A percentile compares a stretch with the other conserved stretches of the same genome.
phyloP scores from a whole-genome alignment of 2,888 invertebrate species.

The Ferdinandea cuprea region DNA sequence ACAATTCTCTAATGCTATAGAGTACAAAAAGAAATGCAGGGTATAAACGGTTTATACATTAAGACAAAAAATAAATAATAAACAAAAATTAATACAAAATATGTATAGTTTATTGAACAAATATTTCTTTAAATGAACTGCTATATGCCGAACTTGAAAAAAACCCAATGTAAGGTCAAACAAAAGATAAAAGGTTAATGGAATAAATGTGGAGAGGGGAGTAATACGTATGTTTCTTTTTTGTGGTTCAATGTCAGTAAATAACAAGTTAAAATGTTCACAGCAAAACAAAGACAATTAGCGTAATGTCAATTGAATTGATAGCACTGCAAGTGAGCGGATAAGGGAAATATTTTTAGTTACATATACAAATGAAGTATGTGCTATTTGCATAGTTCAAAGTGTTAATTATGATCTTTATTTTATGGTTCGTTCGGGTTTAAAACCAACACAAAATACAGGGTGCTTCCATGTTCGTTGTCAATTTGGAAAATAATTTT shows the following conservation, averaged over 20 bases:
- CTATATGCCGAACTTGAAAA: constrained; percentile 67
- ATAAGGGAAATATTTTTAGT: not conserved
- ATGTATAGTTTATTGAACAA: constrained; percentile 69
- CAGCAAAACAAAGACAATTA: constrained; percentile 36
- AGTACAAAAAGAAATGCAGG: constrained; percentile 23
- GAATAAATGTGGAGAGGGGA: constrained; percentile 61
- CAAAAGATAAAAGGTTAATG: constrained; percentile 73
- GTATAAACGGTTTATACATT: constrained; percentile 14
- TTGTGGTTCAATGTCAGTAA: constrained; percentile 64
- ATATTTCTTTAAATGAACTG: constrained; percentile 63
- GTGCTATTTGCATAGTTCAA: too few species aligned
- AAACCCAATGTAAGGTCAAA: constrained; percentile 65
- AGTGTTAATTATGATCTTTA: constrained; percentile 3
- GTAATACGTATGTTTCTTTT: constrained; percentile 40
- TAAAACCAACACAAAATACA: too few species aligned
- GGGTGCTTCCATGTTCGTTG: too few species aligned
- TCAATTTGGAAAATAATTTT: too few species aligned
- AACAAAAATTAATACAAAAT: constrained; percentile 25
- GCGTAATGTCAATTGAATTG: constrained; percentile 28
- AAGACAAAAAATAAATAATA: constrained; percentile 18
- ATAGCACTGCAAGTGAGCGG: not conserved
- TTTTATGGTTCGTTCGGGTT: not conserved
- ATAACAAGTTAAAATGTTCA: constrained; percentile 40
- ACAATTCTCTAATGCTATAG: constrained; percentile 8
- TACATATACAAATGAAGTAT: too few species aligned